A percentile compares a stretch with the other conserved stretches of the same genome.
These are phyloP conservation scores for Allobates femoralis DNA, from an alignment of 2,797 vertebrate genomes.

Conservation along the genomic window DNA sequence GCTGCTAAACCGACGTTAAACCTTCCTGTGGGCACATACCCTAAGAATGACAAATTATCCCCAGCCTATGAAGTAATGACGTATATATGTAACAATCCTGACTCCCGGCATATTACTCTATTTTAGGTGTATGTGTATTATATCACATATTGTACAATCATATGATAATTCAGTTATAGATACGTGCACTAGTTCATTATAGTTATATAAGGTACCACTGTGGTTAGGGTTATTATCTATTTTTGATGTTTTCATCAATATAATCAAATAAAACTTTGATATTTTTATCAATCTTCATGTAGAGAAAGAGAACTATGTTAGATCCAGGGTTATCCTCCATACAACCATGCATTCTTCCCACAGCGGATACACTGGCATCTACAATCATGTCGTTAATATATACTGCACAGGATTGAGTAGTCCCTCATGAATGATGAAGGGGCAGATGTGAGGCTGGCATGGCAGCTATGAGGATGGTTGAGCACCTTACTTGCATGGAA, in stretches of 20 bases:
- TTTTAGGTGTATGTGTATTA: background rate
- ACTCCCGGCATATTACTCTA: background rate
- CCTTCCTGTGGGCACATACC: too few relatives aligned
- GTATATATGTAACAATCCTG: background rate
- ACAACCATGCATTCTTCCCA: constrained; percentile 8
- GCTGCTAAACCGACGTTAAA: too few relatives aligned
- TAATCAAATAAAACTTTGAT: background rate
- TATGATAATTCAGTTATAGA: background rate
- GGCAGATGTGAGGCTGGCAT: background rate
- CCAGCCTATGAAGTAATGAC: background rate
- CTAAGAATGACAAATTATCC: background rate
- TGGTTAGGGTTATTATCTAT: too few relatives aligned
- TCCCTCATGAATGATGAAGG: constrained; percentile 5
- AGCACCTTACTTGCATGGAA: constrained; percentile 17
- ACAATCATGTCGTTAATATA: constrained; percentile 1
- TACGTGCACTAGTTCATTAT: background rate
- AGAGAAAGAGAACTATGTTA: constrained; percentile 9
- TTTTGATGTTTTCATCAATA: background rate
- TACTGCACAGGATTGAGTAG: constrained; percentile 34
- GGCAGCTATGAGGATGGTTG: constrained; percentile 8
- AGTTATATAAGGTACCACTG: too few relatives aligned
- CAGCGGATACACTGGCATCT: constrained; percentile 21
- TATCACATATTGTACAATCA: background rate
- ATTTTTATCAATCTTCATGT: background rate
- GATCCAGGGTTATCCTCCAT: constrained; percentile 20